phyloP scores from a whole-genome alignment of 1,140 invertebrate species.

The Drosophila watanabei region DNA sequence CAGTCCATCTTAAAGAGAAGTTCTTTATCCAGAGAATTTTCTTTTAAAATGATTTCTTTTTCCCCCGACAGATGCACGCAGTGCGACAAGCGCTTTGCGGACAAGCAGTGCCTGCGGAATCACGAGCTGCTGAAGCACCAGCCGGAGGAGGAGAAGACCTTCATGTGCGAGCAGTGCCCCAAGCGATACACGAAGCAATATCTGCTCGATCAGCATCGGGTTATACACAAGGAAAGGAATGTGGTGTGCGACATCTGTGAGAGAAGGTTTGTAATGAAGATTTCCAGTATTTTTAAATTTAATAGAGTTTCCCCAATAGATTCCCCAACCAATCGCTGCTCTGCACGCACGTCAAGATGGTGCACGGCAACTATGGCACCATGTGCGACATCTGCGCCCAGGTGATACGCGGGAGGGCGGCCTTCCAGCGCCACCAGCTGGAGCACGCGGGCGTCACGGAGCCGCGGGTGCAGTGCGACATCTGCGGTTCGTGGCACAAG shows the following conservation, averaged over 20 bases:
- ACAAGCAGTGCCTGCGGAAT: constrained; percentile 79
- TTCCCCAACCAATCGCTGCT: constrained; percentile 67
- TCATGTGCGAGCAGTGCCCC: constrained; percentile 71
- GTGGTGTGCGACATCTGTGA: constrained; percentile 67
- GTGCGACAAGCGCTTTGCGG: constrained; percentile 71
- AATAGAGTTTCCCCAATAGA: constrained; percentile 29
- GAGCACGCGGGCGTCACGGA: constrained; percentile 72
- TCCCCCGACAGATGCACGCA: constrained; percentile 56
- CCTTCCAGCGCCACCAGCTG: constrained; percentile 75
- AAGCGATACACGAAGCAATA: constrained; percentile 74
- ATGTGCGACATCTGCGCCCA: constrained; percentile 85
- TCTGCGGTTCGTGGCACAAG: constrained; percentile 83
- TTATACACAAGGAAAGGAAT: constrained; percentile 73
- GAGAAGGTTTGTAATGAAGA: constrained; percentile 18
- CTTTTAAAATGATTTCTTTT: not conserved
- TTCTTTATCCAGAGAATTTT: rapidly evolving
- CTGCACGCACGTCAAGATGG: constrained; percentile 67
- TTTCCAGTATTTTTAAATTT: too few relatives aligned
- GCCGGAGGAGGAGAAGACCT: constrained; percentile 72
- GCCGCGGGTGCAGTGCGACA: constrained; percentile 81
- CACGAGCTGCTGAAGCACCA: constrained; percentile 77
- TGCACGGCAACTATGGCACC: constrained; percentile 66
- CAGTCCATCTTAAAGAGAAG: constrained; percentile 2
- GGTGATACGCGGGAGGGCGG: constrained; percentile 67
- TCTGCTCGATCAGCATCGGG: constrained; percentile 72